A percentile compares a stretch with the other conserved stretches of the same genome.
phyloP scores from a whole-genome alignment of 2,797 vertebrate genomes.

The Gymnocypris eckloni region DNA sequence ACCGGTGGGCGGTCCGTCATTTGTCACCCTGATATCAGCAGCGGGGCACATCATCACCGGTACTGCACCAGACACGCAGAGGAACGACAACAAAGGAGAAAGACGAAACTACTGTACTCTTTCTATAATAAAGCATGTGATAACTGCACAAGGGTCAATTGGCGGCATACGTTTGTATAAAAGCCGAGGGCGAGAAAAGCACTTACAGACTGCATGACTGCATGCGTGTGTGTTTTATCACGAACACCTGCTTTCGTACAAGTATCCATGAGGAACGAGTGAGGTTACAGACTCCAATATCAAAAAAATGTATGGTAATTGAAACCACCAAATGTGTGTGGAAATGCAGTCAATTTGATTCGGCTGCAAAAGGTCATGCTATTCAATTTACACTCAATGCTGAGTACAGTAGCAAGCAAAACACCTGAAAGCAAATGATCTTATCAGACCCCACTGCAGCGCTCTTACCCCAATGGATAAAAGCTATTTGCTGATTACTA shows the following conservation, averaged over 20 bases:
- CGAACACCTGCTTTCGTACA: conserved; percentile 28
- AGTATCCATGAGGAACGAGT: conserved; percentile 27
- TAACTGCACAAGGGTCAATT: conserved; percentile 44
- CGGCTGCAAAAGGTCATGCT: conserved; percentile 86
- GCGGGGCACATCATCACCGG: conserved; percentile 67
- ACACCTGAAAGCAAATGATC: conserved; percentile 88
- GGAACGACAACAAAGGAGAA: conserved; percentile 49
- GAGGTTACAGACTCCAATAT: conserved; percentile 68
- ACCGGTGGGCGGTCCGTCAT: conserved; percentile 71
- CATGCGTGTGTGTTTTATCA: conserved; percentile 37
- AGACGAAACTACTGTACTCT: conserved; percentile 48
- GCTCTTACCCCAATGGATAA: conserved; percentile 77
- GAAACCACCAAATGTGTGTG: conserved; percentile 85
- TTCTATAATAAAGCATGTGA: conserved; percentile 49
- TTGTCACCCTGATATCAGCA: conserved; percentile 78
- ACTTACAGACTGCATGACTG: conserved; percentile 23
- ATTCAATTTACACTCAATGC: conserved; percentile 88
- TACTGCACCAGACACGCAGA: conserved; percentile 41
- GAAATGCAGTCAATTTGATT: conserved; percentile 87
- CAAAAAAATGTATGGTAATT: conserved; percentile 84
- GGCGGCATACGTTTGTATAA: conserved; percentile 39
- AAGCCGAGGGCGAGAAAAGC: background rate
- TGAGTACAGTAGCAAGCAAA: conserved; percentile 78
- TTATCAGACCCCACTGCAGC: conserved; percentile 77
- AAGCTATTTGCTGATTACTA: conserved; percentile 89